Percentiles rank a stretch among this genome's conserved stretches.
Conservation (phyloP, 2,797 vertebrate genomes). For the Pangasius larnaudii region DNA sequence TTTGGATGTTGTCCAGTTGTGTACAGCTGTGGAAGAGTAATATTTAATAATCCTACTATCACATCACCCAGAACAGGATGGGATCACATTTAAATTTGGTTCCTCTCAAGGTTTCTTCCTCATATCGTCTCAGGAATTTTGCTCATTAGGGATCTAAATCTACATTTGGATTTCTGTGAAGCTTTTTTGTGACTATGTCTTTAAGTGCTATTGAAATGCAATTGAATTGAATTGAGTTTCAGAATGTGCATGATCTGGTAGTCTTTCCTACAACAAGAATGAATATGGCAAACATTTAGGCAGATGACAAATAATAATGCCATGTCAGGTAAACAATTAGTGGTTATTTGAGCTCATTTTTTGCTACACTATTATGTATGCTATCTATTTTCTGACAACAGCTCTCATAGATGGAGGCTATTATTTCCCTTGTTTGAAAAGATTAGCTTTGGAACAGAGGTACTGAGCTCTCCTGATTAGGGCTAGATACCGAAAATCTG, state of each 20-base stretch:
- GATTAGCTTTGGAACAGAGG: not conserved
- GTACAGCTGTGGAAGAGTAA: not conserved
- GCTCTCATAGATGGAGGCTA: not conserved
- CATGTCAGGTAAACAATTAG: not conserved
- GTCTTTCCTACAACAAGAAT: not conserved
- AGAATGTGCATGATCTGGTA: not conserved
- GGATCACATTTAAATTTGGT: not conserved
- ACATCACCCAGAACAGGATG: not conserved
- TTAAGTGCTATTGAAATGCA: not conserved
- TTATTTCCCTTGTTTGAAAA: not conserved
- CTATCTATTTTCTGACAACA: not conserved
- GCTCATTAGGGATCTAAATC: not conserved
- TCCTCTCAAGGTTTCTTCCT: not conserved
- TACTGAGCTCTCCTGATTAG: not conserved
- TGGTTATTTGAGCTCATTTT: not conserved
- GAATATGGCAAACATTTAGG: not conserved
- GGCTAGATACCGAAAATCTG: not conserved
- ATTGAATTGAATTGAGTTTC: not conserved
- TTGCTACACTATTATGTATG: not conserved
- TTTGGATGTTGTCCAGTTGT: not conserved
- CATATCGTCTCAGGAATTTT: not conserved
- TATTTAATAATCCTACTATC: not conserved
- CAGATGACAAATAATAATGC: not conserved
- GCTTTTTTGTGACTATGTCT: not conserved
- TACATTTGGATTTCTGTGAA: not conserved